Evolutionary conservation across 2,797 vertebrate genomes (phyloP), one percentile per base, ranked within the genome.

Genomic region (Parauchenoglanis ngamensis): DNA sequence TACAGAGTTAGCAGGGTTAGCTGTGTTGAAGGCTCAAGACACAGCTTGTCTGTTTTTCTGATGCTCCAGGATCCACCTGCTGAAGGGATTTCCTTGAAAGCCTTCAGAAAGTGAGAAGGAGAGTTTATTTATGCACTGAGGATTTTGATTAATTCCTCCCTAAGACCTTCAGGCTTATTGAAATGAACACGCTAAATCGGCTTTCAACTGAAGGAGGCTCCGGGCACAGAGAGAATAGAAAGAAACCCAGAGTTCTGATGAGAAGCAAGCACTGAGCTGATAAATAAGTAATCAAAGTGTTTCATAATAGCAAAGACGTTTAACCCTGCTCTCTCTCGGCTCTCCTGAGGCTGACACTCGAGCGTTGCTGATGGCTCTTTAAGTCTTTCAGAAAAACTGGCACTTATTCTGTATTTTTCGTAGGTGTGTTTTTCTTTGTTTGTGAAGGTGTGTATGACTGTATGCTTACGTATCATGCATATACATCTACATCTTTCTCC

Each of bases 141-240:
- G 84, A 85, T 86, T 86, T 83, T 88, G 79, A 88, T 88, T 86
- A 88, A 88, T 86, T 88, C 87, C 84, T 88, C 21, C 78, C 87
- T 59, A 63, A 88, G 84, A 85, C 87, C 83, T 85, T 88, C 31
- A 44, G 87, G 87, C 84, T 88, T 87, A 87, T 85, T 87, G 82
- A 87, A 87, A 80, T 80, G 81, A 87, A 87, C 77, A 85, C 76
- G 61, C 63, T 81, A 81, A 84, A 82, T 83, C 78, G 57, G 70
- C 77, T 85, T 82, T 85, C 78, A 70, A 59, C 79, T 86, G 85
- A 75, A 83, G 84, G 59, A 86, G 84, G 79, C 85, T 88, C 61
- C 2, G 28, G 72, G 87, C 79, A 52, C 70, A 59, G 49, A 83
- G 25, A 83, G 87, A 88, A 88, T 28, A 86, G 79, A 83, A 54